Evolutionary conservation across 1,140 invertebrate species (phyloP).

Genomic region (Antheraea mylitta): DNA sequence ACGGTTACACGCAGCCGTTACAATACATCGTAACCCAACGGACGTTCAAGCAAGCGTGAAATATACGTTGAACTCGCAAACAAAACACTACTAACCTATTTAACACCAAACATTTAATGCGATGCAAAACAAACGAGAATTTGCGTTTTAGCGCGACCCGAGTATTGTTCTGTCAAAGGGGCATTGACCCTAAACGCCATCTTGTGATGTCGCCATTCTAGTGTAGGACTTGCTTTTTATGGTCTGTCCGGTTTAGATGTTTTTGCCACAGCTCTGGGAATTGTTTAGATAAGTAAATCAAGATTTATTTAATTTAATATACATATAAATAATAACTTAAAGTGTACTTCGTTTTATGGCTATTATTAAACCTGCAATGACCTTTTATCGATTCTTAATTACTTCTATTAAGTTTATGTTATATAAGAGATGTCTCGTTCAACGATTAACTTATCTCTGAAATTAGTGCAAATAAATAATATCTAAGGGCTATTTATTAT

Average conservation of each 20-base stretch:
- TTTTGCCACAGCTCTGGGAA: not conserved
- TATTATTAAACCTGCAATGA: too few relatives aligned
- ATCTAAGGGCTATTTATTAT: too few relatives aligned
- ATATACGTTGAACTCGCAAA: not conserved
- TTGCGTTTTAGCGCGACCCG: conserved; percentile 18
- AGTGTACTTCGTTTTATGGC: too few relatives aligned
- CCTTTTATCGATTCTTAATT: too few relatives aligned
- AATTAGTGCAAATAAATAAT: too few relatives aligned
- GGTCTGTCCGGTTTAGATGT: not conserved
- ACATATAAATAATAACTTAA: too few relatives aligned
- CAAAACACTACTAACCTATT: conserved; percentile 14
- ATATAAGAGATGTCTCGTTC: too few relatives aligned
- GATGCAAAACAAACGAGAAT: conserved; percentile 14
- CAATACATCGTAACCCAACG: not conserved
- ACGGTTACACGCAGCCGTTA: not conserved
- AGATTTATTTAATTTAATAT: too few relatives aligned
- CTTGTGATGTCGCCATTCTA: not conserved
- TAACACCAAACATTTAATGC: conserved; percentile 14
- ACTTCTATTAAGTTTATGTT: too few relatives aligned
- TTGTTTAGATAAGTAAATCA: not conserved
- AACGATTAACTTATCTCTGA: too few relatives aligned
- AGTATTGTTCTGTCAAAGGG: conserved; percentile 24
- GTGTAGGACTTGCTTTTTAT: not conserved
- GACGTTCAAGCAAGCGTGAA: not conserved
- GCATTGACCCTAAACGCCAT: conserved; percentile 14